Evolutionary conservation across 2,797 vertebrate genomes (phyloP).

Genomic region (Macrochelys suwanniensis): DNA sequence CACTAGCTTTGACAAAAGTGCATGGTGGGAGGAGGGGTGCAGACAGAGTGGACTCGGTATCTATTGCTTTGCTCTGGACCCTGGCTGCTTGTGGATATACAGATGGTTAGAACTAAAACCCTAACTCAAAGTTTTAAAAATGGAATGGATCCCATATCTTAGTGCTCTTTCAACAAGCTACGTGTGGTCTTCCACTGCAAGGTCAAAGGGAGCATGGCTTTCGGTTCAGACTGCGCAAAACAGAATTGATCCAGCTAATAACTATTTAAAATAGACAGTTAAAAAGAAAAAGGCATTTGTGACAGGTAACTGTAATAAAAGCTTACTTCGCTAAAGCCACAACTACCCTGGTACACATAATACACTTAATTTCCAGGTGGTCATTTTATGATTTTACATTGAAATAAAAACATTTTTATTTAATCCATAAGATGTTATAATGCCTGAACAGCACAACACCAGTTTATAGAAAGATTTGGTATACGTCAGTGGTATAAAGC

Average conservation of each 20-base stretch:
- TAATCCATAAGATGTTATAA: background rate
- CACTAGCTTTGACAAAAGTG: background rate
- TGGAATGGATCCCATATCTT: background rate
- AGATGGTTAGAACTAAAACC: background rate
- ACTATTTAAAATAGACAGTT: background rate
- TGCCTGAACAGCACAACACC: background rate
- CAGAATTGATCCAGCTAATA: background rate
- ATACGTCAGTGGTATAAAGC: background rate
- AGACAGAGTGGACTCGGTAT: background rate
- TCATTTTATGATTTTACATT: rapidly evolving
- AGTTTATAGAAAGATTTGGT: background rate
- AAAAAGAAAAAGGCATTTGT: background rate
- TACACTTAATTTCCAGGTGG: background rate
- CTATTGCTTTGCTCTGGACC: background rate
- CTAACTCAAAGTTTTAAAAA: slow-evolving; percentile 33
- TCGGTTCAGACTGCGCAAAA: background rate
- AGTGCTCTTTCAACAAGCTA: background rate
- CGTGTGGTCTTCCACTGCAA: background rate
- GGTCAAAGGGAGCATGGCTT: background rate
- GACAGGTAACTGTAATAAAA: background rate
- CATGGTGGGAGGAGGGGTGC: background rate
- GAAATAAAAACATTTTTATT: no score
- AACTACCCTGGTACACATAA: rapidly evolving
- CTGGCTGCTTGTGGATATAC: background rate
- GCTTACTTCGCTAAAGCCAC: rapidly evolving